Evolutionary conservation across 2,113 vertebrate genomes (phyloP).

Genomic region (Gulo gulo): DNA sequence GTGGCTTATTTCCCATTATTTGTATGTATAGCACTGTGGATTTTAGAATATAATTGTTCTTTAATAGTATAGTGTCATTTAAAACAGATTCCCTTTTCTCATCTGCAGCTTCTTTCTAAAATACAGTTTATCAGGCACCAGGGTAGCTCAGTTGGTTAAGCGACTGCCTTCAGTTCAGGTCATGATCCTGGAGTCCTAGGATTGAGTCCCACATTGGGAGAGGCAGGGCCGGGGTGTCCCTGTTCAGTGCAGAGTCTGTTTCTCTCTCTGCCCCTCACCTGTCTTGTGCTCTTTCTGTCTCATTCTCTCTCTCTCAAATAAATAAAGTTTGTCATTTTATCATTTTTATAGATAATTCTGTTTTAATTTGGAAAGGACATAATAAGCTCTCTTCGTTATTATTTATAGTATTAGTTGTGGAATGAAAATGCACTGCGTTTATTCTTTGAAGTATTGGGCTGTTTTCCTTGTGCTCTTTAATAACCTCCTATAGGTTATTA

Average conservation of each 20-base stretch:
- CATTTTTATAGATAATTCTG: background rate
- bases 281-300: too few species aligned
- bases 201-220: too few species aligned
- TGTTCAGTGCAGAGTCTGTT: too few species aligned
- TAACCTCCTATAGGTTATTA: background rate
- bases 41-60: background rate
- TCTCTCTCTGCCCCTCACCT: too few species aligned
- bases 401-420: background rate
- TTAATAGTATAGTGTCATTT: background rate
- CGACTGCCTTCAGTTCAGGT: too few species aligned
- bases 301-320: too few species aligned
- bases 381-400: background rate
- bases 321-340: background rate
- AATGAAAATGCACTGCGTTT: background rate
- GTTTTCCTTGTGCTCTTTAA: background rate
- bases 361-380: background rate
- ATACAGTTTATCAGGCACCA: background rate
- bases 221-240: too few species aligned
- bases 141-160: too few species aligned
- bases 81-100: background rate
- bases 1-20: background rate
- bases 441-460: background rate
- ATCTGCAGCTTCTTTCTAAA: background rate
- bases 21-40: background rate
- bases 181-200: too few species aligned